Evolutionary conservation across 2,888 invertebrate species (phyloP), one percentile per base, ranked within the genome.

Genomic region (Campoletis raptor): DNA sequence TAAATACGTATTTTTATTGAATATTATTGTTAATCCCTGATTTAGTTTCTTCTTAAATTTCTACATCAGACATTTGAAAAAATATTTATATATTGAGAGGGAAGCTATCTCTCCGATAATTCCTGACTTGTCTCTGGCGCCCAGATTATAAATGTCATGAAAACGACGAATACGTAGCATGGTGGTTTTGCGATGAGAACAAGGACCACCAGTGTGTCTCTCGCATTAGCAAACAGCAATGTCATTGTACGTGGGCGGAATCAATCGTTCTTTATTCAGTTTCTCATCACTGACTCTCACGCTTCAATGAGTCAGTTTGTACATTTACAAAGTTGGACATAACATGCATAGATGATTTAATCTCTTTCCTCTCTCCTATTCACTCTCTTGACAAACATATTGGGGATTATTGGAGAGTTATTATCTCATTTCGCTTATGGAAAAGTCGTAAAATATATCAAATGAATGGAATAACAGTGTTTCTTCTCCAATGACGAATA

Each of bases 191-290:
- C 37, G 18, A 21, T 61, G 67, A 89, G 89, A 89, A 93, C 91
- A 92, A 93, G 91, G 91, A 89, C 87, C 89, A 78, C 89, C 93
- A 92, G 91, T 93, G 92, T 86, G 74, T 64, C 18, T 92, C 24
- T 92, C 76, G 87, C 88, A 85, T 87, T 88, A 83, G 83, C 89
- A 89, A 92, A 94, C 93, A 93, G 93, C 81, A 91, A 93, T 92
- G 92, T 93, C 92, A 91, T 92, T 93, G 92, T 94, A 90, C 82
- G 89, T 85, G 87, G 85, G 85, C 73, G 88, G 90, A 91, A 91
- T 93, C 90, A 91, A 88, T 90, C 91, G 87, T 91, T 90, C 91
- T 83, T 92, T 90, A 90, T 90, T 87, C 88, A 66, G 83, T 86
- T 87, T 85, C 74, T 67, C 85, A 83, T 89, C 87, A 69, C 74